These are phyloP conservation scores for Beris chalybata DNA, from an alignment of 2,888 invertebrate species.

Conservation along the genomic window DNA sequence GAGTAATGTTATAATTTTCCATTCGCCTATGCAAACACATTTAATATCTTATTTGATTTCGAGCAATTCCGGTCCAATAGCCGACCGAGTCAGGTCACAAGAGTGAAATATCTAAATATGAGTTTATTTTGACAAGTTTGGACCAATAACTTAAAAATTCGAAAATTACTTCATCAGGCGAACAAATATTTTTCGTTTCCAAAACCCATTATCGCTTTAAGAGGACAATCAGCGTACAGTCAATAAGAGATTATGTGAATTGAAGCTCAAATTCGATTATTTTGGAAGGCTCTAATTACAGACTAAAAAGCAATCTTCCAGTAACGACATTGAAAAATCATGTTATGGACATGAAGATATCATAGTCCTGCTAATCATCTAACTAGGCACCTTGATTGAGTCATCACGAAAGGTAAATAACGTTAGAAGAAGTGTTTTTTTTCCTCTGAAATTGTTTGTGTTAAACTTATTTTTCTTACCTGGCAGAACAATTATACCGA, in stretches of 20 bases:
- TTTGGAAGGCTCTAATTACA: conserved; percentile 25
- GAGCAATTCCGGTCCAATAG: conserved; percentile 18
- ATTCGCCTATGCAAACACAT: conserved; percentile 15
- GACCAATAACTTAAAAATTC: conserved; percentile 9
- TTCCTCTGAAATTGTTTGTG: conserved; percentile 10
- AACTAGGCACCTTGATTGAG: conserved; percentile 39
- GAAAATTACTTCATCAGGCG: conserved; percentile 23
- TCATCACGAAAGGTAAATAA: conserved; percentile 39
- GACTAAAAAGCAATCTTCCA: conserved; percentile 17
- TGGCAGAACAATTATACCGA: conserved; percentile 74
- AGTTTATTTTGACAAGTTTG: conserved; percentile 3
- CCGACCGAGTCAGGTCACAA: not conserved
- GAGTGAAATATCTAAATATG: conserved; percentile 21
- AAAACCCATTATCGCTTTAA: conserved; percentile 36
- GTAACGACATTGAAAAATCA: conserved; percentile 25
- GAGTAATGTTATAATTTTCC: conserved; percentile 25
- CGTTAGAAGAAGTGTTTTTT: conserved; percentile 29
- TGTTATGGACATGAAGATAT: conserved; percentile 13
- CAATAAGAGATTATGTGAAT: conserved; percentile 20
- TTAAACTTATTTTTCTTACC: conserved; percentile 58
- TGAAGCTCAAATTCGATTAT: conserved; percentile 30
- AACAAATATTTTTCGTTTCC: conserved; percentile 33
- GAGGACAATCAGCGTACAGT: conserved; percentile 34
- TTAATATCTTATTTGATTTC: conserved; percentile 19
- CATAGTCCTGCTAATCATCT: conserved; percentile 18